A percentile compares a stretch with the other conserved stretches of the same genome.
Conservation (phyloP, 2,888 invertebrate genomes). For the Calameuta filiformis region DNA sequence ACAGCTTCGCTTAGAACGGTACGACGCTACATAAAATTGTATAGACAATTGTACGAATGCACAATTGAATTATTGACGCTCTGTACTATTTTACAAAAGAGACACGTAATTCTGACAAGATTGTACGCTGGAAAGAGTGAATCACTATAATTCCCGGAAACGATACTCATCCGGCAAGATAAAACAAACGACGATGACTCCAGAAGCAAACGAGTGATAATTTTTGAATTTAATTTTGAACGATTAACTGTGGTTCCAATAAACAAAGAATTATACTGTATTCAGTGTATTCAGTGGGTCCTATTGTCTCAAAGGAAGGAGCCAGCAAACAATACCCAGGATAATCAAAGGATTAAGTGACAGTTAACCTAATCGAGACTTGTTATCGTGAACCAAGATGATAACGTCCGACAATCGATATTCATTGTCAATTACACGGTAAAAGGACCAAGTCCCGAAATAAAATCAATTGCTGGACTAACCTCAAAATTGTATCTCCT, state of each 20-base stretch:
- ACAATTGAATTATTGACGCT: too few relatives aligned
- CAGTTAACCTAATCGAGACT: neutral
- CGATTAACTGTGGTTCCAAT: too few relatives aligned
- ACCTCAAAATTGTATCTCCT: neutral
- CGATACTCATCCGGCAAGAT: neutral
- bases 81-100: neutral
- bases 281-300: neutral
- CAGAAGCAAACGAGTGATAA: neutral
- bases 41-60: too few relatives aligned
- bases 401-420: neutral
- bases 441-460: neutral
- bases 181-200: neutral
- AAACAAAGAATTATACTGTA: neutral
- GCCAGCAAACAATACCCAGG: neutral
- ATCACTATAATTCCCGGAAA: neutral
- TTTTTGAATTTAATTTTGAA: neutral
- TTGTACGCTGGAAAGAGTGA: neutral
- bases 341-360: neutral
- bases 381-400: neutral
- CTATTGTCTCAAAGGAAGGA: neutral
- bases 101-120: neutral
- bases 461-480: neutral
- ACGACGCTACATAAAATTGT: too few relatives aligned
- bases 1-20: too few relatives aligned
- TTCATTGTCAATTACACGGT: neutral